phyloP scores from a whole-genome alignment of 2,888 invertebrate species.

The Rotaria sp. region DNA sequence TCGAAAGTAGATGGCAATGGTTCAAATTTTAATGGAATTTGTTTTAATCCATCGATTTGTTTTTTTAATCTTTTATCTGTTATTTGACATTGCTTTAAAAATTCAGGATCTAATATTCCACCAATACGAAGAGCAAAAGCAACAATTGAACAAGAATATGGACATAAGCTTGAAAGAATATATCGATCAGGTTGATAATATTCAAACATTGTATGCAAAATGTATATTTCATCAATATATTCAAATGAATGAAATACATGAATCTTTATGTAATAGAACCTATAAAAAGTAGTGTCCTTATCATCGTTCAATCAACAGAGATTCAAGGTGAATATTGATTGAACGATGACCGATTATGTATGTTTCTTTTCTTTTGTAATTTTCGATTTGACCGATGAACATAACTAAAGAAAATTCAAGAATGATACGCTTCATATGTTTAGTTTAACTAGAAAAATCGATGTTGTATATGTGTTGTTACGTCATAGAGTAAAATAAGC shows the following conservation, averaged over 20 bases:
- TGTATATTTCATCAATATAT: background rate
- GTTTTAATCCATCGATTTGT: background rate
- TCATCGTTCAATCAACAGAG: background rate
- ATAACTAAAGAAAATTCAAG: background rate
- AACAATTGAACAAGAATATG: background rate
- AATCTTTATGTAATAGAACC: background rate
- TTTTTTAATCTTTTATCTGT: background rate
- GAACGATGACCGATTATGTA: background rate
- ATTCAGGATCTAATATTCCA: slow-evolving; percentile 9
- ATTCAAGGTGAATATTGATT: background rate
- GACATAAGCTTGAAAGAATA: background rate
- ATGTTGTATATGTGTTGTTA: background rate
- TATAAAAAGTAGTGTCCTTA: background rate
- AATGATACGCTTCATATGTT: background rate
- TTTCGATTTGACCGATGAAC: background rate
- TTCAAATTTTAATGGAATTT: background rate
- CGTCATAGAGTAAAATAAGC: background rate
- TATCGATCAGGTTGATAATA: background rate
- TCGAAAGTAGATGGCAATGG: background rate
- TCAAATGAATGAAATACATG: background rate
- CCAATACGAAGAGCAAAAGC: background rate
- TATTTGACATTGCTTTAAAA: background rate
- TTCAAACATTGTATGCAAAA: background rate
- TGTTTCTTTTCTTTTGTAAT: background rate
- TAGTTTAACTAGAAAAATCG: background rate